These are phyloP conservation scores for Tragelaphus scriptus DNA, from an alignment of 2,113 vertebrate species.

Conservation along the genomic window DNA sequence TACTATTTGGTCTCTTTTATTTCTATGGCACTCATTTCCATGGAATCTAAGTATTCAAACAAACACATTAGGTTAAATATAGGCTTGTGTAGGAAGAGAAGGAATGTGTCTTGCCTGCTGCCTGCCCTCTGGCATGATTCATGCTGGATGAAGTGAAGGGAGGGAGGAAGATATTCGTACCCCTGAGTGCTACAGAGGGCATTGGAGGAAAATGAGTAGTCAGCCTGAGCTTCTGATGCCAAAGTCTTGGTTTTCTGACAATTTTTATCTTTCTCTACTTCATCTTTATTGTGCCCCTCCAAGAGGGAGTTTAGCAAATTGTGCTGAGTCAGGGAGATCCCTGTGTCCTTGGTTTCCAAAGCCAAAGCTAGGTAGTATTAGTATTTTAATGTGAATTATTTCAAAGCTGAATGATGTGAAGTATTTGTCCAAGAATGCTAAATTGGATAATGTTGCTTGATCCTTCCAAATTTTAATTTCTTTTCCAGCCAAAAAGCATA, in stretches of 20 bases:
- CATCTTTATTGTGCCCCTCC: background rate
- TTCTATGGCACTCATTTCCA: slow-evolving; percentile 44
- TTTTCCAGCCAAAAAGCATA: background rate
- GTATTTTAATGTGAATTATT: background rate
- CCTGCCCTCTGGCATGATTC: background rate
- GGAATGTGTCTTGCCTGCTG: background rate
- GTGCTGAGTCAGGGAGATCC: background rate
- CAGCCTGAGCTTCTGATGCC: background rate
- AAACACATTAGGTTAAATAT: slow-evolving; percentile 55
- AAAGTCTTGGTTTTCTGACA: background rate
- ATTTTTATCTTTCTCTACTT: background rate
- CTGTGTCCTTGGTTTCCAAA: background rate
- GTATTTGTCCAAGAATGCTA: background rate
- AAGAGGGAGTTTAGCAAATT: background rate
- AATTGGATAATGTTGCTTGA: background rate
- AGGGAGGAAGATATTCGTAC: background rate
- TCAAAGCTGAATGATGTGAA: background rate
- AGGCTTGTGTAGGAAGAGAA: slow-evolving; percentile 55
- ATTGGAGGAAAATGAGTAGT: background rate
- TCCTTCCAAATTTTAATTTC: background rate
- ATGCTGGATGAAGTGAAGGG: background rate
- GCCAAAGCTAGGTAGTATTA: background rate
- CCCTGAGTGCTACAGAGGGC: background rate
- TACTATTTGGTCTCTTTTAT: slow-evolving; percentile 4
- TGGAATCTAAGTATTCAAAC: slow-evolving; percentile 36